Evolutionary conservation across 2,797 vertebrate genomes (phyloP), one percentile per base, ranked within the genome.

Genomic region (Periophthalmus magnuspinnatus): DNA sequence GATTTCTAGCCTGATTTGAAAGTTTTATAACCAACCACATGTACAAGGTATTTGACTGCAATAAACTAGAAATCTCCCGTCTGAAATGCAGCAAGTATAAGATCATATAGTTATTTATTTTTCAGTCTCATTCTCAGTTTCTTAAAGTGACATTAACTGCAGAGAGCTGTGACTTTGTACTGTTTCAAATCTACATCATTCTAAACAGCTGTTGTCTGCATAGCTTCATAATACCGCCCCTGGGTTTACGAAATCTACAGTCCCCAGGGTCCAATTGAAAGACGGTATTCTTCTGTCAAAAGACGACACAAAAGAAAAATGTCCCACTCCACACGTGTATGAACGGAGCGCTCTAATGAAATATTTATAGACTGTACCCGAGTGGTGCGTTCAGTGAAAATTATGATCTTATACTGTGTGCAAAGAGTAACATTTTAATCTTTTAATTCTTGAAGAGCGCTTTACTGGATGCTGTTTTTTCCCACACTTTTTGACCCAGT

Each of bases 221-320:
- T 60, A 62, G 65, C 50, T 75, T 47, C 68, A 72, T 65, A 70
- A 77, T 75, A 76, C 17, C 60, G 83, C 79, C 75, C 0, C 34
- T 77, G 74, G 78, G 47, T 41, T 77, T 34, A 10, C 76, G 76
- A 76, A 83, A 84, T 73, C 70, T 67, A 77, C 75, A 72, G 54
- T 81, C 87, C 77, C 87, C 0, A 1, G 83, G 77, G 87, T 64
- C 41, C 70, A 71, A 81, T 88, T 88, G 74, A 82, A 81, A 77
- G 64, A 8, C 48, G 56, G 74, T 66, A 78, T 78, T 82, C 62
- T 74, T 76, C 73, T 73, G 70, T 77, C 48, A 71, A 38, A 66
- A 63, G 70, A 70, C 16, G 34, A 2, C 3, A 70, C 66, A 69
- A 36, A 60, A 70, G 67, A 70, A 67, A 28, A 56, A 69, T 19